Evolutionary conservation across 1,140 invertebrate genomes (phyloP).

Genomic region (Euura saliciscinereae): DNA sequence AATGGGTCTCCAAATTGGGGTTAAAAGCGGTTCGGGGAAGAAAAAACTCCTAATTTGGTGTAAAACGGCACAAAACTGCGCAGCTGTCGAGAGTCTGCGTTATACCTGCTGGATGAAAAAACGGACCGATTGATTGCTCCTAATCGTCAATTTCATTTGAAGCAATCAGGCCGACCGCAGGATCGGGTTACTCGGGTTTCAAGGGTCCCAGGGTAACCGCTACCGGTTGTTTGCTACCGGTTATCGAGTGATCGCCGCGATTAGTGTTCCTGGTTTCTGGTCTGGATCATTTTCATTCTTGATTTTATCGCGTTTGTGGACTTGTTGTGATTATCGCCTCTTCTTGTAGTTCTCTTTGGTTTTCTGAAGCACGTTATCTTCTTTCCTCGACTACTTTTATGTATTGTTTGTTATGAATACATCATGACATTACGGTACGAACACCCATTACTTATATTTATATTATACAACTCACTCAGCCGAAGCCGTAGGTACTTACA

Average conservation of each 20-base stretch:
- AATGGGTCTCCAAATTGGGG: conserved; percentile 51
- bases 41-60: conserved; percentile 45
- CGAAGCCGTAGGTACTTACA: too few relatives aligned
- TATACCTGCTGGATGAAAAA: too few relatives aligned
- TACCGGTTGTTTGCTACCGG: conserved; percentile 23
- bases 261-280: conserved; percentile 17
- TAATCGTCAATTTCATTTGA: conserved; percentile 54
- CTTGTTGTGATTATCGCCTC: too few relatives aligned
- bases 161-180: conserved; percentile 28
- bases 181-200: conserved; percentile 41
- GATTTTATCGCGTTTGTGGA: too few relatives aligned
- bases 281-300: too few relatives aligned
- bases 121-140: conserved; percentile 48
- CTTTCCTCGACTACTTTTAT: too few relatives aligned
- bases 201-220: conserved; percentile 24
- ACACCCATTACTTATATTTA: too few relatives aligned
- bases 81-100: conserved; percentile 31
- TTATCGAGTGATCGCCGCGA: conserved; percentile 19
- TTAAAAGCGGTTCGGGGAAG: conserved; percentile 45
- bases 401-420: too few relatives aligned
- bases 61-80: conserved; percentile 36
- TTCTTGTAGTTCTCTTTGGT: too few relatives aligned
- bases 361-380: too few relatives aligned
- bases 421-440: too few relatives aligned
- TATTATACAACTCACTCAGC: too few relatives aligned